phyloP scores from a whole-genome alignment of 2,888 invertebrate species.

The Parelbella ahira region DNA sequence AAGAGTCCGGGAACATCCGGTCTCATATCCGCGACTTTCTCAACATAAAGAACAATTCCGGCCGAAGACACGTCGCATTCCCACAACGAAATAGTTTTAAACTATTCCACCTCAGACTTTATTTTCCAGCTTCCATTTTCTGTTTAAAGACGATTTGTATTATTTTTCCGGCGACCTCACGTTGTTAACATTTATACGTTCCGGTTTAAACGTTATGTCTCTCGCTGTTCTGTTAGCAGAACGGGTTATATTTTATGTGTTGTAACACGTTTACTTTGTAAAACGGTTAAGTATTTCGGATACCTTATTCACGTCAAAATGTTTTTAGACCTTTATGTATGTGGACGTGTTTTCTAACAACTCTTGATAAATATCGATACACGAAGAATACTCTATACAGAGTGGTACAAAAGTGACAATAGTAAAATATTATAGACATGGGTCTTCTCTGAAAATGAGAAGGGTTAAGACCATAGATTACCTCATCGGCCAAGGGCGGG shows the following conservation, averaged over 20 bases:
- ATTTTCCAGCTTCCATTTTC: constrained; percentile 15
- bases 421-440: too few relatives aligned
- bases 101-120: constrained; percentile 17
- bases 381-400: too few relatives aligned
- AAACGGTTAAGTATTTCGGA: too few relatives aligned
- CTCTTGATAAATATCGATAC: too few relatives aligned
- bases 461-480: too few relatives aligned
- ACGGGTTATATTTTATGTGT: constrained; percentile 2
- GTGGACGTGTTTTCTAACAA: too few relatives aligned
- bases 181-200: constrained; percentile 20
- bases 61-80: constrained; percentile 26
- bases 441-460: too few relatives aligned
- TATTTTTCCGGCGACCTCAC: constrained; percentile 16
- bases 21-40: constrained; percentile 29
- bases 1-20: constrained; percentile 21
- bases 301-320: too few relatives aligned
- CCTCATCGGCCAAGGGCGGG: too few relatives aligned
- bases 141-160: constrained; percentile 18
- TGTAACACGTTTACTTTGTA: not conserved
- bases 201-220: constrained; percentile 14
- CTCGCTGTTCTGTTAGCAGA: not conserved
- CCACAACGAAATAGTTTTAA: constrained; percentile 17
- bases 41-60: constrained; percentile 27
- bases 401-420: too few relatives aligned
- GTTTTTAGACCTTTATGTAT: too few relatives aligned